Percentiles rank a stretch among this genome's conserved stretches.
These are phyloP conservation scores for Eubasilissa regina DNA, from an alignment of 1,140 invertebrate species.

Conservation along the genomic window DNA sequence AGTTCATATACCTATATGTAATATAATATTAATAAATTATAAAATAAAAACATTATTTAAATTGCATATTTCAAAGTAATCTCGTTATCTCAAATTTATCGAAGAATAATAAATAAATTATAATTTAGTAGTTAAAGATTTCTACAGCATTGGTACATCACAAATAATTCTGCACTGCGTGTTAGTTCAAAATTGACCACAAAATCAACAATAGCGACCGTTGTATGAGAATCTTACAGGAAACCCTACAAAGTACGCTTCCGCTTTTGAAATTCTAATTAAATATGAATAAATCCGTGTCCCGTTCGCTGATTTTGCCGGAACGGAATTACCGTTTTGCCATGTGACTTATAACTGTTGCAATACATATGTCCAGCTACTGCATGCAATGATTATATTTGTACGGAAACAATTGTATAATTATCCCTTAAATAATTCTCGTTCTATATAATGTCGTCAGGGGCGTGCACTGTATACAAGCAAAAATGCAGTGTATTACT, in stretches of 20 bases:
- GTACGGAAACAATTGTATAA: conserved; percentile 13
- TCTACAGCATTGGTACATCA: too few species aligned
- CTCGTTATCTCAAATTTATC: too few species aligned
- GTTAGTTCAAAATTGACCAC: neutral
- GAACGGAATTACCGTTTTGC: conserved; percentile 12
- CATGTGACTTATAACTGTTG: conserved; percentile 27
- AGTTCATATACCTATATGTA: too few species aligned
- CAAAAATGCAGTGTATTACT: neutral
- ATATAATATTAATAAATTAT: too few species aligned
- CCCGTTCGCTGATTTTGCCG: neutral
- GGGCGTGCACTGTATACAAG: neutral
- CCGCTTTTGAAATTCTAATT: conserved; percentile 29
- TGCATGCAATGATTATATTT: conserved; percentile 36
- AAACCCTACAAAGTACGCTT: neutral
- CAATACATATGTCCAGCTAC: neutral
- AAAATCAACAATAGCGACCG: neutral
- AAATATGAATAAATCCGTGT: conserved; percentile 38
- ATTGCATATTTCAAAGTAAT: too few species aligned
- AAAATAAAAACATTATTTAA: too few species aligned
- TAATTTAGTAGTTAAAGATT: too few species aligned
- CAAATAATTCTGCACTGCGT: neutral
- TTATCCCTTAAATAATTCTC: conserved; percentile 34
- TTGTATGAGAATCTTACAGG: conserved; percentile 11
- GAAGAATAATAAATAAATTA: too few species aligned
- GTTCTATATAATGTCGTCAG: neutral